phyloP scores from a whole-genome alignment of 1,140 invertebrate species.

The Drosophila ambigua region DNA sequence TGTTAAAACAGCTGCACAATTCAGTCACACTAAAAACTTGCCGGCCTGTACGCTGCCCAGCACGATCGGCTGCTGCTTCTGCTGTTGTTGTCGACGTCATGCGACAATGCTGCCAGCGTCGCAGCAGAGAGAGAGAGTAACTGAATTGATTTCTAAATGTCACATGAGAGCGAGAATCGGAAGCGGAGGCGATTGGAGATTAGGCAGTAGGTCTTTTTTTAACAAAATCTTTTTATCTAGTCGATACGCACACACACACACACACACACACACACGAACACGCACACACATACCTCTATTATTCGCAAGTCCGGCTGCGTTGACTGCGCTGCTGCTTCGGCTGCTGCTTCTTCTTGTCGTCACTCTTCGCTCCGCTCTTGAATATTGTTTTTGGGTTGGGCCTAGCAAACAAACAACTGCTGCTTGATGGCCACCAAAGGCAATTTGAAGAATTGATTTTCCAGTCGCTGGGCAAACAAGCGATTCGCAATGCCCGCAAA shows the following conservation, averaged over 20 bases:
- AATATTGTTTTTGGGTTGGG: slow-evolving; percentile 77
- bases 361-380: slow-evolving; percentile 52
- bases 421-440: slow-evolving; percentile 61
- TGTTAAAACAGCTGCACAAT: slow-evolving; percentile 39
- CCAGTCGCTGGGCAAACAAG: slow-evolving; percentile 62
- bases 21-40: slow-evolving; percentile 40
- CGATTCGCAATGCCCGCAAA: slow-evolving; percentile 62
- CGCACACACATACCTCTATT: slow-evolving; percentile 41
- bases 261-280: slow-evolving; percentile 9
- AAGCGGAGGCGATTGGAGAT: slow-evolving; percentile 57
- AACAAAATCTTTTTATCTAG: slow-evolving; percentile 55
- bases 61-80: slow-evolving; percentile 7
- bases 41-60: slow-evolving; percentile 35
- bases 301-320: slow-evolving; percentile 75
- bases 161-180: slow-evolving; percentile 32
- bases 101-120: slow-evolving; percentile 4
- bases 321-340: slow-evolving; percentile 49
- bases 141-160: slow-evolving; percentile 6
- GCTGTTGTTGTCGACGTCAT: slow-evolving; percentile 40
- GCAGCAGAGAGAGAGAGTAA: slow-evolving; percentile 14
- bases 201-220: slow-evolving; percentile 61
- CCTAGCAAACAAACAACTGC: slow-evolving; percentile 66
- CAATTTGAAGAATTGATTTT: slow-evolving; percentile 75
- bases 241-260: slow-evolving; percentile 48
- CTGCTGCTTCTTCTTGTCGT: slow-evolving; percentile 43